phyloP scores from a whole-genome alignment of 2,888 invertebrate genomes.

The Meloe dianella region DNA sequence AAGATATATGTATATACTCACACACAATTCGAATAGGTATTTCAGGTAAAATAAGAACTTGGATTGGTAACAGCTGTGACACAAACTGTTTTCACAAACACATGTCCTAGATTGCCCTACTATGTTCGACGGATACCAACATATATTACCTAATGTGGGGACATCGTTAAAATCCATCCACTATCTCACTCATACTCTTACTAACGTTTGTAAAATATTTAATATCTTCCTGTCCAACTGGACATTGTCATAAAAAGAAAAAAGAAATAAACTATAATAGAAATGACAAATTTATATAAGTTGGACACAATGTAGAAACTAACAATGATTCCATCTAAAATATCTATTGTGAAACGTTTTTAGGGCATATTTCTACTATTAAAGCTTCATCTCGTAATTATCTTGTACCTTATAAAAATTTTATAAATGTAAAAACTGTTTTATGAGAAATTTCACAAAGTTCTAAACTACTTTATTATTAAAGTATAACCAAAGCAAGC shows the following conservation, averaged over 20 bases:
- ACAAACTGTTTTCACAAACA: constrained; percentile 38
- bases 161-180: constrained; percentile 26
- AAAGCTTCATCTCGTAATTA: no score
- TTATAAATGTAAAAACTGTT: no score
- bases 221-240: neutral
- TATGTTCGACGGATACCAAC: constrained; percentile 26
- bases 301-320: neutral
- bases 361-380: no score
- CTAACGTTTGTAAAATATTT: neutral
- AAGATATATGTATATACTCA: neutral
- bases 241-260: neutral
- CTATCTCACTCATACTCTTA: constrained; percentile 10
- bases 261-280: neutral
- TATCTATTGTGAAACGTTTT: no score
- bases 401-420: no score
- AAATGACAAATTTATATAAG: neutral
- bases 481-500: neutral
- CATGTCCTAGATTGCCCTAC: constrained; percentile 40
- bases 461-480: neutral
- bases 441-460: no score
- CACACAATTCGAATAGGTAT: constrained; percentile 24
- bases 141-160: constrained; percentile 32
- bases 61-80: constrained; percentile 38
- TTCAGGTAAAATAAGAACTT: constrained; percentile 35
- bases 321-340: neutral